Evolutionary conservation across 2,797 vertebrate species (phyloP), one percentile per base, ranked within the genome.

Genomic region (Lagodon rhomboides): DNA sequence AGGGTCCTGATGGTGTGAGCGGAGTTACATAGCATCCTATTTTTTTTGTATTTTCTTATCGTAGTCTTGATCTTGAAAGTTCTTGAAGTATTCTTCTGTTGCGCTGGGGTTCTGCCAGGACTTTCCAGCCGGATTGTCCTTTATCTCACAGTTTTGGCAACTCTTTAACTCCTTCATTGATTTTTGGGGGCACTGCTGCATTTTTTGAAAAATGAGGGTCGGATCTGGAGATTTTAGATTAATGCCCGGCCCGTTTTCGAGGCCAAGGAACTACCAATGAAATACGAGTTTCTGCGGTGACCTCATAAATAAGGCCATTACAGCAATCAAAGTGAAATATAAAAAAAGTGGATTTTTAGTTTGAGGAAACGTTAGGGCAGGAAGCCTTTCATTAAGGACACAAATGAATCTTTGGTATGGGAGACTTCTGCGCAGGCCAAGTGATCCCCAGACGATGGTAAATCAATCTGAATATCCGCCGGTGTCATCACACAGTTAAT

Each of bases 381-480:
- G 90, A 94, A 93, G 88, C 82, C 88, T 93, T 94, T 93, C 89
- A 93, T 94, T 94, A 93, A 86, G 74, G 87, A 80, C 86, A 71
- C 79, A 85, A 93, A 95, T 94, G 84, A 93, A 92, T 93, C 91
- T 94, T 89, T 82, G 86, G 85, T 86, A 90, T 82, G 79, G 89
- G 87, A 77, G 75, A 89, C 87, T 87, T 87, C 78, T 79, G 80
- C 72, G 27, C 56, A 61, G 89, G 71, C 85, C 77, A 82, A 90
- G 84, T 70, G 80, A 87, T 93, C 92, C 88, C 93, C 56, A 83
- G 91, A 90, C 38, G 86, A 90, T 77, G 85, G 80, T 86, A 89
- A 93, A 96, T 95, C 95, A 94, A 95, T 95, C 91, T 91, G 92
- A 94, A 93, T 95, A 94, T 94, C 90, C 89, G 65, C 77, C 55